Evolutionary conservation across 1,140 invertebrate genomes (phyloP).

Genomic region (Myzus persicae): DNA sequence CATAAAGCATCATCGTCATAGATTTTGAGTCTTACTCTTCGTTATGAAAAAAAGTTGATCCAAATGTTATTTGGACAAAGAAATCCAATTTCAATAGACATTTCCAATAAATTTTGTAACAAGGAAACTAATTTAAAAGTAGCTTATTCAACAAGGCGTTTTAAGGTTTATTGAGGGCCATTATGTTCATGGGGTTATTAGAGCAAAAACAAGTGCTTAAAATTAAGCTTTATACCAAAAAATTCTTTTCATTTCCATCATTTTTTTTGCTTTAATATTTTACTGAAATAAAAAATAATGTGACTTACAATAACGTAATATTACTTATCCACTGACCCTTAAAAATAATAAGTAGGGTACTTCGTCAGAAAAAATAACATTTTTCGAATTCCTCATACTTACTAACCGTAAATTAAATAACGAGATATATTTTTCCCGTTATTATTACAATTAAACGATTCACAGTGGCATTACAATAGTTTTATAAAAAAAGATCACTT

Average conservation of each 20-base stretch:
- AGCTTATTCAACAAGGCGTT: conserved; percentile 1
- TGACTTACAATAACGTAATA: background rate
- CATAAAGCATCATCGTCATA: background rate
- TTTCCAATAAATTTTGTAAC: background rate
- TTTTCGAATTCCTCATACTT: background rate
- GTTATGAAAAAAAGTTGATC: background rate
- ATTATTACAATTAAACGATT: background rate
- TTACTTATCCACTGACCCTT: background rate
- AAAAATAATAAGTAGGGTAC: background rate
- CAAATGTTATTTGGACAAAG: background rate
- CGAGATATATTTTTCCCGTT: background rate
- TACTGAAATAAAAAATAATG: background rate
- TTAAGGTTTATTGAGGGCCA: background rate
- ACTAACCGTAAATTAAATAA: background rate
- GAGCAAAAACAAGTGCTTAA: background rate
- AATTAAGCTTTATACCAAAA: background rate
- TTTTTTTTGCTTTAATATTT: background rate
- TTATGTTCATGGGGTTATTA: background rate
- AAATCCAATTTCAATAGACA: conserved; percentile 14
- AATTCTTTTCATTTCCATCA: background rate
- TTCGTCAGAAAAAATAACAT: background rate
- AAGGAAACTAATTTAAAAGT: conserved; percentile 15
- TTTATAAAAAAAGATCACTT: background rate
- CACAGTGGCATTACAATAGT: background rate
- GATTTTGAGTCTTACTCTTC: background rate